Percentiles rank a stretch among this genome's conserved stretches.
These are phyloP conservation scores for Verasper variegatus DNA, from an alignment of 2,113 vertebrate species.

Conservation along the genomic window DNA sequence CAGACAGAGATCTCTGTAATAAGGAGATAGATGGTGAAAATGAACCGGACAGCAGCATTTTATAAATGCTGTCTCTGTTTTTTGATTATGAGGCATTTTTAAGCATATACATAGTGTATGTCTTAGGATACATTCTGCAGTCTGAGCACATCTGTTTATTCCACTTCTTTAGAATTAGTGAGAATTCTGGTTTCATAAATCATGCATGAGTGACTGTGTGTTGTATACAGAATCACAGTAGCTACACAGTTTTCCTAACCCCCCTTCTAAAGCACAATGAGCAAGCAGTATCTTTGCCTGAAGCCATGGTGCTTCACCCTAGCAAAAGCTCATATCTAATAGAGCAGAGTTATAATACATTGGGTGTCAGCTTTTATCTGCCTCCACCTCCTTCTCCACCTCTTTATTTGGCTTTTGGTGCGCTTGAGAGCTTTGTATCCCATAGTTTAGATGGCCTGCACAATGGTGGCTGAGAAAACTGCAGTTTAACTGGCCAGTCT, in stretches of 20 bases:
- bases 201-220: slow-evolving; percentile 63
- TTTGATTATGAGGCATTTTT: slow-evolving; percentile 20
- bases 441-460: slow-evolving; percentile 59
- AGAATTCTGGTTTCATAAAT: slow-evolving; percentile 64
- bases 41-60: neutral
- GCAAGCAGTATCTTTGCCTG: slow-evolving; percentile 66
- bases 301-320: slow-evolving; percentile 63
- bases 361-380: slow-evolving; percentile 77
- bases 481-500: slow-evolving; percentile 62
- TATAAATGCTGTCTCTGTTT: neutral
- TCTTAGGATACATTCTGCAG: slow-evolving; percentile 30
- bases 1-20: no score
- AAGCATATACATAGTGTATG: neutral
- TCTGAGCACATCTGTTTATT: slow-evolving; percentile 50
- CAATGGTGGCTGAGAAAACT: slow-evolving; percentile 53
- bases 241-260: slow-evolving; percentile 35
- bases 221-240: slow-evolving; percentile 47
- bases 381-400: slow-evolving; percentile 57
- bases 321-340: slow-evolving; percentile 73
- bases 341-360: slow-evolving; percentile 76
- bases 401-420: slow-evolving; percentile 73
- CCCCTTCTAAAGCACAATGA: slow-evolving; percentile 60
- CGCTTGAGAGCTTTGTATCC: slow-evolving; percentile 58
- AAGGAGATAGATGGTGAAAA: slow-evolving; percentile 1
- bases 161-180: slow-evolving; percentile 47